Conservation (phyloP, 2,888 invertebrate species). For the Xiphydria camelus region DNA sequence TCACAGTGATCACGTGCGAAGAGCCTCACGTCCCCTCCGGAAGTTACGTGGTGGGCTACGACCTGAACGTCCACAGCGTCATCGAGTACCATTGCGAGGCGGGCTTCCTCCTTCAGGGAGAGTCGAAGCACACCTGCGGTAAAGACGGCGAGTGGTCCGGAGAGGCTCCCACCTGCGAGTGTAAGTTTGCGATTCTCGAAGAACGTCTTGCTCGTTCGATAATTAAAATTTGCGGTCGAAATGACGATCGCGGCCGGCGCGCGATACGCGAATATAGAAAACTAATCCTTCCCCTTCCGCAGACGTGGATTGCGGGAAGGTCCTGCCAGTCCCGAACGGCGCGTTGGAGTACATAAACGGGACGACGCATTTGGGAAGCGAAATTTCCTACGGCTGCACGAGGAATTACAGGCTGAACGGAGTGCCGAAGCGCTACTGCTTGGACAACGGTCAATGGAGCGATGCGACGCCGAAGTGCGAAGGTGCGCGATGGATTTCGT, state of each 20-base stretch:
- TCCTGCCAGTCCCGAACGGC: slow-evolving; percentile 79
- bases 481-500: slow-evolving; percentile 61
- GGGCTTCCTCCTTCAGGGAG: slow-evolving; percentile 79
- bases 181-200: slow-evolving; percentile 61
- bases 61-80: slow-evolving; percentile 84
- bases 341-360: slow-evolving; percentile 74
- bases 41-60: slow-evolving; percentile 86
- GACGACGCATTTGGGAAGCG: slow-evolving; percentile 79
- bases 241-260: too few species aligned
- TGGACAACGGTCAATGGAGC: slow-evolving; percentile 80
- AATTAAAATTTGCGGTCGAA: too few species aligned
- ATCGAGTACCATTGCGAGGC: slow-evolving; percentile 88
- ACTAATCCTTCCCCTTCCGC: slow-evolving; percentile 15
- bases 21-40: slow-evolving; percentile 85
- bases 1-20: slow-evolving; percentile 79
- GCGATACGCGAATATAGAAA: not conserved
- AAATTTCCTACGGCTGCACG: slow-evolving; percentile 78
- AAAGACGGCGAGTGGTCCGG: slow-evolving; percentile 84
- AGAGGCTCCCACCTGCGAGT: slow-evolving; percentile 80
- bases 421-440: slow-evolving; percentile 71
- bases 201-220: not conserved
- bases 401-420: slow-evolving; percentile 81
- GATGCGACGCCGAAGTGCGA: slow-evolving; percentile 84
- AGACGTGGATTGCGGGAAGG: slow-evolving; percentile 89
- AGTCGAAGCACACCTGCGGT: slow-evolving; percentile 70